phyloP scores from a whole-genome alignment of 2,797 vertebrate species.

The Euphonia xanthogaster region DNA sequence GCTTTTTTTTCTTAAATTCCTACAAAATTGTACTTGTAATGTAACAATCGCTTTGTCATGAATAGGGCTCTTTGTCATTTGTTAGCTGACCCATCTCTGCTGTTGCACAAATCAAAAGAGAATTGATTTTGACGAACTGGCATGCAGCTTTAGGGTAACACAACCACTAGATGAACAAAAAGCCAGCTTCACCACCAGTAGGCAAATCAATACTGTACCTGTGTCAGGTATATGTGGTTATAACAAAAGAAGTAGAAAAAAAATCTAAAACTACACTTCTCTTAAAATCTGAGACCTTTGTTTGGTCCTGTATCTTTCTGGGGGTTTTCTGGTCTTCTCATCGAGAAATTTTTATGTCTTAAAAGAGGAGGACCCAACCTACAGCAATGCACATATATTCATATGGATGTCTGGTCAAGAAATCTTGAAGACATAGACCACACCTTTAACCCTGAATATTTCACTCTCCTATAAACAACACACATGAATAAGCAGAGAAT shows the following conservation, averaged over 20 bases:
- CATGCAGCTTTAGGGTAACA: slow-evolving; percentile 40
- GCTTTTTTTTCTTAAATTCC: slow-evolving; percentile 55
- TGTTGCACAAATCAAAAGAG: slow-evolving; percentile 67
- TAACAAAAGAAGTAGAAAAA: background rate
- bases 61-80: slow-evolving; percentile 55
- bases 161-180: slow-evolving; percentile 34
- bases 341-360: background rate
- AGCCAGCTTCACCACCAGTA: background rate
- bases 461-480: background rate
- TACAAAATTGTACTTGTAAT: slow-evolving; percentile 56
- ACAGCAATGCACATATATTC: background rate
- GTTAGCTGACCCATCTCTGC: slow-evolving; percentile 61
- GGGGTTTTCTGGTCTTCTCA: background rate
- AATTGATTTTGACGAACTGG: slow-evolving; percentile 64
- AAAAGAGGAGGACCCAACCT: background rate
- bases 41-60: slow-evolving; percentile 37
- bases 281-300: background rate
- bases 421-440: background rate
- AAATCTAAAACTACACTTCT: background rate
- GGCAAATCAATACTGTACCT: background rate
- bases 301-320: background rate
- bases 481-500: background rate
- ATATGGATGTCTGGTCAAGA: background rate
- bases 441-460: background rate
- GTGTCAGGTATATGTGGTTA: slow-evolving; percentile 29